Evolutionary conservation across 2,888 invertebrate genomes (phyloP).

Genomic region (Eupithecia abbreviata): DNA sequence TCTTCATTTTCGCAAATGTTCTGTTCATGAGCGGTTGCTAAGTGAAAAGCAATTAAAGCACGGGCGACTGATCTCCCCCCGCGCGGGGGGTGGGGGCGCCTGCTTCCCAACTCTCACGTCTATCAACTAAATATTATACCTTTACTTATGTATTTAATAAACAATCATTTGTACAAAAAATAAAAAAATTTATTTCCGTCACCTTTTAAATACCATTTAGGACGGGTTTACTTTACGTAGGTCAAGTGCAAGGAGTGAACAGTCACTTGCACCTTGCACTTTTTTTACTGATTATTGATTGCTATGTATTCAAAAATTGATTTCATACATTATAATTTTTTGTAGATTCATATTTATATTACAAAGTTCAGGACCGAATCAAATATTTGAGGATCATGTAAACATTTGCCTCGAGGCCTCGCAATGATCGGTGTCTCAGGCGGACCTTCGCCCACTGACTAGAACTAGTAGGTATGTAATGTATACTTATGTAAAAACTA

Average conservation of each 20-base stretch:
- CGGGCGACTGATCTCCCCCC: constrained; percentile 82
- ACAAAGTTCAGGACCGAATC: too few species aligned
- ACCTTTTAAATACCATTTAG: not conserved
- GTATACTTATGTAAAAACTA: not conserved
- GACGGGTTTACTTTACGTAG: not conserved
- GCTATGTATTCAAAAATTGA: too few species aligned
- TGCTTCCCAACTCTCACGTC: constrained; percentile 62
- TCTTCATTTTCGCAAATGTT: constrained; percentile 79
- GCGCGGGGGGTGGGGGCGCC: constrained; percentile 50
- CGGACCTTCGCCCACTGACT: not conserved
- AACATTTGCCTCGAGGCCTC: not conserved
- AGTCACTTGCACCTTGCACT: too few species aligned
- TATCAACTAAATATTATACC: constrained; percentile 72
- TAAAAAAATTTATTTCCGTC: not conserved
- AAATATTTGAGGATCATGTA: not conserved
- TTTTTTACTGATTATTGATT: too few species aligned
- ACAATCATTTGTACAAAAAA: constrained; percentile 40
- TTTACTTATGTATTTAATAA: constrained; percentile 56
- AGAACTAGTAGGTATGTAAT: not conserved
- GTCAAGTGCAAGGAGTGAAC: not conserved
- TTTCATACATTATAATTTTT: too few species aligned
- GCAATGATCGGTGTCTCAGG: not conserved
- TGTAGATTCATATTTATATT: too few species aligned
- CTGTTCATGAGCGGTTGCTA: constrained; percentile 84
- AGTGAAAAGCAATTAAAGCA: constrained; percentile 85